Conservation (phyloP, 2,797 vertebrate species). For the Caiman crocodilus region DNA sequence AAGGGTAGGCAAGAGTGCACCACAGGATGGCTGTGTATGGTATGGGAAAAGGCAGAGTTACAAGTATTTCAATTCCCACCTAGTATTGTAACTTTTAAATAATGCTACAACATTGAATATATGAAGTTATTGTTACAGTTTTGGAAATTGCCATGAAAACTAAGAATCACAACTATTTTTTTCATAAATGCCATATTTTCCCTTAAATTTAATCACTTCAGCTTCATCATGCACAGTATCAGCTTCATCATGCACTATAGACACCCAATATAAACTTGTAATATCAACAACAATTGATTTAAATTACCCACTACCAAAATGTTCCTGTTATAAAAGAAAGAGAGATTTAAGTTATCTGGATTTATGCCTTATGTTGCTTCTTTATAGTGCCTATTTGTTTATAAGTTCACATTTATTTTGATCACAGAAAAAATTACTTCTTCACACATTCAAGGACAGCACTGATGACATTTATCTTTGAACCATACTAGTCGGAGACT, state of each 20-base stretch:
- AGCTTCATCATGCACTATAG: too few relatives aligned
- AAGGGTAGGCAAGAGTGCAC: rapidly evolving
- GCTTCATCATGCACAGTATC: too few relatives aligned
- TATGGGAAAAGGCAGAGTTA: not conserved
- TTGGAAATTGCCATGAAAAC: not conserved
- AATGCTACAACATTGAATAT: not conserved
- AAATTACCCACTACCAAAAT: too few relatives aligned
- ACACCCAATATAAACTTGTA: too few relatives aligned
- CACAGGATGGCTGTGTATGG: not conserved
- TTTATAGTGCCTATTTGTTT: not conserved
- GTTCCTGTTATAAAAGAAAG: not conserved
- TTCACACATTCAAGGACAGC: too few relatives aligned
- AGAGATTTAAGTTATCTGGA: not conserved
- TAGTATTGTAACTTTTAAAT: not conserved
- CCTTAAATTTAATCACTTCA: too few relatives aligned
- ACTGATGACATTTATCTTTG: too few relatives aligned
- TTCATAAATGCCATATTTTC: not conserved
- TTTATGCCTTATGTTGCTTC: not conserved
- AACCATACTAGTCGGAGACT: too few relatives aligned
- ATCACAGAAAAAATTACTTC: too few relatives aligned
- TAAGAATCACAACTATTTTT: not conserved
- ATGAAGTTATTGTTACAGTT: not conserved
- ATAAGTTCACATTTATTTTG: too few relatives aligned
- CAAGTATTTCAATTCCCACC: not conserved
- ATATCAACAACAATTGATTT: too few relatives aligned